These are phyloP conservation scores for Benitochromis conjunctus DNA, from an alignment of 2,113 vertebrate genomes.

Conservation along the genomic window DNA sequence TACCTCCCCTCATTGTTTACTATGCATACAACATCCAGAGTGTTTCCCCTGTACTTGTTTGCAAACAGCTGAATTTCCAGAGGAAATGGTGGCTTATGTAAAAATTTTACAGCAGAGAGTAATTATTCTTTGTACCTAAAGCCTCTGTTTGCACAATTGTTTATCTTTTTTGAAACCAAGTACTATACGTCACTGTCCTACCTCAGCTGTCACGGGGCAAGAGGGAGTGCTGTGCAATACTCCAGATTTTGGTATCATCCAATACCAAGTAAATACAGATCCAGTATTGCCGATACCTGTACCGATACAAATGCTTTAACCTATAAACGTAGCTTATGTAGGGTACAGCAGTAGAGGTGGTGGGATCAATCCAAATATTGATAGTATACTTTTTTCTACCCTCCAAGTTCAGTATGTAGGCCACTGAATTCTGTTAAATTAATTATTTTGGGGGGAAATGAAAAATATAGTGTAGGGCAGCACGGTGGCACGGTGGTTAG, in stretches of 20 bases:
- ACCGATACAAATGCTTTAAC: neutral
- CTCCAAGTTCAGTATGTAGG: neutral
- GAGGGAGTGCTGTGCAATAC: neutral
- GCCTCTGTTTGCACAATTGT: neutral
- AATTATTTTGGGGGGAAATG: fast-evolving
- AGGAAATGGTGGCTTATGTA: neutral
- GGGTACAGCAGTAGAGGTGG: neutral
- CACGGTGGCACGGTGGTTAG: no score
- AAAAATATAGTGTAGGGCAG: no score
- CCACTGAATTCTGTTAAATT: neutral
- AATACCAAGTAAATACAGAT: neutral
- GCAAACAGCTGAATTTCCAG: neutral
- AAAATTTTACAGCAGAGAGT: slow-evolving; percentile 14
- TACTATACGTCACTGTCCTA: neutral
- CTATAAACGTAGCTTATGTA: neutral
- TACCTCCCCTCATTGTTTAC: slow-evolving; percentile 17
- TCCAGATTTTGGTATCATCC: neutral
- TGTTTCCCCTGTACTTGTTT: neutral
- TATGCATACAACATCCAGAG: neutral
- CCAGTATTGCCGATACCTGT: no score
- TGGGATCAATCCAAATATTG: neutral
- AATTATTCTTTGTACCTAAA: neutral
- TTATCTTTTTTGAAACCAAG: neutral
- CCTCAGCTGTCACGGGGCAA: neutral
- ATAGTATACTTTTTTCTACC: neutral